phyloP scores from a whole-genome alignment of 2,797 vertebrate species.

The Thaleichthys pacificus region DNA sequence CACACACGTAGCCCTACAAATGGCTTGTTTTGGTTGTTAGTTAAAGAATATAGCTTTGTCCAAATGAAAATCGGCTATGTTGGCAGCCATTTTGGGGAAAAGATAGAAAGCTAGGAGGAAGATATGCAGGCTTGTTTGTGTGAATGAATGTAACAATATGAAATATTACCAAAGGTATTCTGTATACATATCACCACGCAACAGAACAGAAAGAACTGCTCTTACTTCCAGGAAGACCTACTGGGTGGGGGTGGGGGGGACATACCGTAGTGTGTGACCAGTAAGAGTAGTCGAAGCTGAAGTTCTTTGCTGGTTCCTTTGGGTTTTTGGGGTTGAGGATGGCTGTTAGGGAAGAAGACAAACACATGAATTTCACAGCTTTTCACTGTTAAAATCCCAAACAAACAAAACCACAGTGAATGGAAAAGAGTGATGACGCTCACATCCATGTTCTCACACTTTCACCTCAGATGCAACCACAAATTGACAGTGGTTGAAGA shows the following conservation, averaged over 20 bases:
- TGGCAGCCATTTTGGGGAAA: not conserved
- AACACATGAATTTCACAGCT: slow-evolving; percentile 24
- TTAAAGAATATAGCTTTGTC: not conserved
- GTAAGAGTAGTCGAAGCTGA: slow-evolving; percentile 99
- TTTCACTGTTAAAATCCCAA: slow-evolving; percentile 4
- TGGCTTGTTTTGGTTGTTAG: not conserved
- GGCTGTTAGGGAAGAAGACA: slow-evolving; percentile 70
- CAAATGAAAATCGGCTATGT: not conserved
- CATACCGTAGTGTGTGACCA: slow-evolving; percentile 98
- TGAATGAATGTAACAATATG: too few relatives aligned
- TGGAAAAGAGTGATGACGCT: not conserved
- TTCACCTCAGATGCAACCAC: not conserved
- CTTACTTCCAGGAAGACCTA: too few relatives aligned
- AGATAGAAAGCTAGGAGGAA: not conserved
- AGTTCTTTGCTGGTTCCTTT: slow-evolving; percentile 96
- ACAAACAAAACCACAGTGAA: not conserved
- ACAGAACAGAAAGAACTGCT: too few relatives aligned
- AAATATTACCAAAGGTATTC: not conserved
- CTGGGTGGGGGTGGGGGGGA: too few relatives aligned
- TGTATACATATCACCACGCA: not conserved
- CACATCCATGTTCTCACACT: not conserved
- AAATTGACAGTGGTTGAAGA: not conserved
- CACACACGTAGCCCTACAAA: not conserved
- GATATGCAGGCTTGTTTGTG: too few relatives aligned
- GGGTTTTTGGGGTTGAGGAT: slow-evolving; percentile 98